Percentiles rank a stretch among this genome's conserved stretches.
Conservation (phyloP, 2,797 vertebrate species). For the Tapera naevia region DNA sequence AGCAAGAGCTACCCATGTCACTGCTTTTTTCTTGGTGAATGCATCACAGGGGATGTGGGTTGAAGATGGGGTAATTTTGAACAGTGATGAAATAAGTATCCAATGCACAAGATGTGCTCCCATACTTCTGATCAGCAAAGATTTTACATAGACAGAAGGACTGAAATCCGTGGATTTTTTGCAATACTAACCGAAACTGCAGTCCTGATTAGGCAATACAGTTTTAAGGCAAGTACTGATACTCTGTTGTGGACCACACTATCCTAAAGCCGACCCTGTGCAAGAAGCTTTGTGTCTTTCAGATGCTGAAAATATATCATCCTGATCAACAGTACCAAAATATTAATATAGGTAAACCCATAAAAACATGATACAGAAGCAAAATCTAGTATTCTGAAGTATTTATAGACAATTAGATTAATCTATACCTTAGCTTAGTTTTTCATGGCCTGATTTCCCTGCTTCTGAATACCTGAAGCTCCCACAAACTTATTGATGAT, state of each 20-base stretch:
- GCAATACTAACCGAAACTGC: not conserved
- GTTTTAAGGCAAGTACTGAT: not conserved
- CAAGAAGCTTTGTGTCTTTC: not conserved
- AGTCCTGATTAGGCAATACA: not conserved
- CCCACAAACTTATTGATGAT: not conserved
- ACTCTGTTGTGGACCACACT: not conserved
- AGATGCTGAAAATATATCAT: too few species aligned
- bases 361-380: not conserved
- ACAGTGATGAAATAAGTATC: not conserved
- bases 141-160: not conserved
- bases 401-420: not conserved
- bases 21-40: not conserved
- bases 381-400: not conserved
- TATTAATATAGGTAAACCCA: not conserved
- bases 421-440: not conserved
- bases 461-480: not conserved
- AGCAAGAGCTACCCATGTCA: not conserved
- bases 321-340: not conserved
- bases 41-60: not conserved
- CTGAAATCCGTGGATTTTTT: not conserved
- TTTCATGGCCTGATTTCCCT: not conserved
- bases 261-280: not conserved
- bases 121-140: not conserved
- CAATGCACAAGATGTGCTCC: not conserved
- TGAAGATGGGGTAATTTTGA: not conserved